A percentile compares a stretch with the other conserved stretches of the same genome.
These are phyloP conservation scores for Atrina japonica DNA, from an alignment of 2,888 invertebrate genomes.

Conservation along the genomic window DNA sequence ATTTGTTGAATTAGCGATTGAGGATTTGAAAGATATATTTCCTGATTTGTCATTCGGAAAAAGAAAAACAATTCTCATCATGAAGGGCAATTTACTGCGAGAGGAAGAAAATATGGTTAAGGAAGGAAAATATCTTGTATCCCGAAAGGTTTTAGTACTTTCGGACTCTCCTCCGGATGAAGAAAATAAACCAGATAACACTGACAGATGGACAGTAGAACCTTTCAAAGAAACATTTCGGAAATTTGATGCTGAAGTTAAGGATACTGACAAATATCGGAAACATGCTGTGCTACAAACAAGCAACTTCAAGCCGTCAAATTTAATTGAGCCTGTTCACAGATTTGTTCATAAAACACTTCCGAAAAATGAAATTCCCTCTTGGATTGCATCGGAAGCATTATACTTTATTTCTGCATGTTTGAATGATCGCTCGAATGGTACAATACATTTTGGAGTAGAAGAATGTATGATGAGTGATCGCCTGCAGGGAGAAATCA, in stretches of 20 bases:
- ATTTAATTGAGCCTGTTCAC: slow-evolving; percentile 35
- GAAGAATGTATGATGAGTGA: slow-evolving; percentile 1
- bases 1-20: slow-evolving; percentile 18
- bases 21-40: slow-evolving; percentile 30
- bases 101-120: slow-evolving; percentile 2
- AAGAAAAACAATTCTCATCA: slow-evolving; percentile 6
- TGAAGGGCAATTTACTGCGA: slow-evolving; percentile 11
- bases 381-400: slow-evolving; percentile 27
- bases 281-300: slow-evolving; percentile 23
- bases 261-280: slow-evolving; percentile 13
- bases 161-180: not conserved
- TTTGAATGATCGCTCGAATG: slow-evolving; percentile 43
- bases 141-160: not conserved
- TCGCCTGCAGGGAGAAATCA: slow-evolving; percentile 44
- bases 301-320: slow-evolving; percentile 10
- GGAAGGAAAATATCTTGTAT: not conserved
- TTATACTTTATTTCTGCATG: slow-evolving; percentile 40
- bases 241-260: slow-evolving; percentile 35
- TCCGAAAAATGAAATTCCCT: not conserved
- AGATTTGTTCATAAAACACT: slow-evolving; percentile 3
- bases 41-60: slow-evolving; percentile 34
- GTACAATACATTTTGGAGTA: slow-evolving; percentile 52
- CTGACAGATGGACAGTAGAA: not conserved
- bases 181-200: not conserved
- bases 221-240: slow-evolving; percentile 36